phyloP scores from a whole-genome alignment of 2,113 vertebrate species.

The Cyanoliseus patagonus region DNA sequence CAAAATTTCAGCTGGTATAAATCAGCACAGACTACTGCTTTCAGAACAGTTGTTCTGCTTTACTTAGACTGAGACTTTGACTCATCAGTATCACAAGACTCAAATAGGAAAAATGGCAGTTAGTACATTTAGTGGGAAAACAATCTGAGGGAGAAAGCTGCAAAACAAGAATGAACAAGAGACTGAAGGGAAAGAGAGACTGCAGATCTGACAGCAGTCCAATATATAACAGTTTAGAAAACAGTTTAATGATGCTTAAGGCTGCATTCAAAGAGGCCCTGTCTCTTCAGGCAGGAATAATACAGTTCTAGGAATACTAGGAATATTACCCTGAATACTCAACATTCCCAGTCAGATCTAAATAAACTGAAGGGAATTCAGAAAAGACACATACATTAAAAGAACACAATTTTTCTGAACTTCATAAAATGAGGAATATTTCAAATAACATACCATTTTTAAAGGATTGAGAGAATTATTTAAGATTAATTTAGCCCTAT shows the following conservation, averaged over 20 bases:
- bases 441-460: not conserved
- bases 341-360: not conserved
- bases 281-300: not conserved
- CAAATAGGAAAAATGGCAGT: conserved; percentile 16
- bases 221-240: not conserved
- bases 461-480: not conserved
- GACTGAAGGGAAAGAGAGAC: not conserved
- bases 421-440: not conserved
- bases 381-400: not conserved
- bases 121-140: conserved; percentile 42
- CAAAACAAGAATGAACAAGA: conserved; percentile 13
- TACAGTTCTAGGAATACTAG: not conserved
- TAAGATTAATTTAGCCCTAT: not conserved
- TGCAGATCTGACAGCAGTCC: not conserved
- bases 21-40: conserved; percentile 23
- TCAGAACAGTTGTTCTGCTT: conserved; percentile 41
- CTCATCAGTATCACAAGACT: conserved; percentile 50
- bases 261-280: not conserved
- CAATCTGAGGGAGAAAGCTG: conserved; percentile 5
- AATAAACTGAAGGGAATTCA: not conserved
- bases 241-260: not conserved
- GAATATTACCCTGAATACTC: not conserved
- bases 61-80: conserved; percentile 30
- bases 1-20: conserved; percentile 43
- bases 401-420: not conserved